Percentiles rank a stretch among this genome's conserved stretches.
Conservation (phyloP, 1,140 invertebrate genomes). For the Tribolium madens region DNA sequence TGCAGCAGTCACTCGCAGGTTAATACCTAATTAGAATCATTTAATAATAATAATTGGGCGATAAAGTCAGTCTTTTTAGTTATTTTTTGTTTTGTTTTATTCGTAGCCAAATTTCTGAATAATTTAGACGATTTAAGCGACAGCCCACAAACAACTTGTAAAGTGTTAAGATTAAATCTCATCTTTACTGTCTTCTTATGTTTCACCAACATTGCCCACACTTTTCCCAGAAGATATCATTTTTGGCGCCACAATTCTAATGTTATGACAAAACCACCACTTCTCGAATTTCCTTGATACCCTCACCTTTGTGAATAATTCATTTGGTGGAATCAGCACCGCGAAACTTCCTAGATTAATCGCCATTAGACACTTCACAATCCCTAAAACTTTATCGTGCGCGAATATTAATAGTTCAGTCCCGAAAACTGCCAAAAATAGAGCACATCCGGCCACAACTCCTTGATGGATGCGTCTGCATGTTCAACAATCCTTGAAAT, state of each 20-base stretch:
- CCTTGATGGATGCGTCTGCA: slow-evolving; percentile 18
- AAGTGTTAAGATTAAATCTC: too few species aligned
- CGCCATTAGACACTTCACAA: not conserved
- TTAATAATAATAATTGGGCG: too few species aligned
- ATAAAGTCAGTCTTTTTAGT: too few species aligned
- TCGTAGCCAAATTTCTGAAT: too few species aligned
- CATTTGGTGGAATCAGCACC: not conserved
- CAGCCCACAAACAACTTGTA: too few species aligned
- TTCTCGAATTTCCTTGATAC: not conserved
- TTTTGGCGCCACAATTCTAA: not conserved
- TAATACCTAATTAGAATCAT: too few species aligned
- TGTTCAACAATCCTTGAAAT: slow-evolving; percentile 36
- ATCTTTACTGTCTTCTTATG: too few species aligned
- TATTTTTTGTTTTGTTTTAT: too few species aligned
- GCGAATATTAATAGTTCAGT: slow-evolving; percentile 17
- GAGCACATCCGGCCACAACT: not conserved
- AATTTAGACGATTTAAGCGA: too few species aligned
- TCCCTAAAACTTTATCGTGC: slow-evolving; percentile 9
- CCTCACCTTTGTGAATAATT: not conserved
- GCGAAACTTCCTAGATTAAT: slow-evolving; percentile 6
- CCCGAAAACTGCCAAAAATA: slow-evolving; percentile 1
- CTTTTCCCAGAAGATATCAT: not conserved
- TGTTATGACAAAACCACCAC: not conserved
- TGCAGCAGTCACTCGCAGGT: too few species aligned
- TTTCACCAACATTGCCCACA: not conserved